These are phyloP conservation scores for Disparrhopalites patrizii DNA, from an alignment of 2,888 invertebrate species.

Conservation along the genomic window DNA sequence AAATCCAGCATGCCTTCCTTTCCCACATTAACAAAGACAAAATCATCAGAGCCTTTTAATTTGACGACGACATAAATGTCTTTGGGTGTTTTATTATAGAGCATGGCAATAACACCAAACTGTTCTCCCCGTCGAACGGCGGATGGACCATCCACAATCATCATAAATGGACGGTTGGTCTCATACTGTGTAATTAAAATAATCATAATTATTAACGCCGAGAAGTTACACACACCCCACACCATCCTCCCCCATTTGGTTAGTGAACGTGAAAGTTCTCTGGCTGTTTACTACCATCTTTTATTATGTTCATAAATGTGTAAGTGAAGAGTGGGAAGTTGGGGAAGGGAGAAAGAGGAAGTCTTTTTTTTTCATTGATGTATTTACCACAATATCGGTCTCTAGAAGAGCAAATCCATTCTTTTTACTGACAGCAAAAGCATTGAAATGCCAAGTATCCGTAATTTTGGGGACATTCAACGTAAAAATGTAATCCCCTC, in stretches of 20 bases:
- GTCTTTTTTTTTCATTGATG: no score
- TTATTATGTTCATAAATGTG: not conserved
- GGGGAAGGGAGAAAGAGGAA: no score
- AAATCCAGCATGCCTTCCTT: slow-evolving; percentile 55
- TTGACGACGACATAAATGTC: slow-evolving; percentile 52
- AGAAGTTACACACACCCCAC: not conserved
- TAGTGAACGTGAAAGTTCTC: not conserved
- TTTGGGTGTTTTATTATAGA: slow-evolving; percentile 51
- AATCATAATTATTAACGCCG: not conserved
- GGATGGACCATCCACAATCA: slow-evolving; percentile 55
- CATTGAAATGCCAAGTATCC: slow-evolving; percentile 56
- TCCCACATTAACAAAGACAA: slow-evolving; percentile 56
- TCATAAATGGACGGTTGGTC: slow-evolving; percentile 55
- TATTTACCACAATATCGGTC: slow-evolving; percentile 52
- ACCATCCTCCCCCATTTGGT: not conserved
- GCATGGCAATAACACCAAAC: slow-evolving; percentile 50
- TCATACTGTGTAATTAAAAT: slow-evolving; percentile 50
- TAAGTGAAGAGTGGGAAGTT: not conserved
- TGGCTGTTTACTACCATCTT: not conserved
- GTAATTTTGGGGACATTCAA: slow-evolving; percentile 52
- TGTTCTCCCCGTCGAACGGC: slow-evolving; percentile 56
- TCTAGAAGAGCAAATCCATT: slow-evolving; percentile 56
- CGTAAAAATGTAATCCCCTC: slow-evolving; percentile 52
- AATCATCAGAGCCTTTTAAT: slow-evolving; percentile 54
- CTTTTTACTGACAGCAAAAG: slow-evolving; percentile 55